phyloP scores from a whole-genome alignment of 2,113 vertebrate species.

The Labeo rohita region DNA sequence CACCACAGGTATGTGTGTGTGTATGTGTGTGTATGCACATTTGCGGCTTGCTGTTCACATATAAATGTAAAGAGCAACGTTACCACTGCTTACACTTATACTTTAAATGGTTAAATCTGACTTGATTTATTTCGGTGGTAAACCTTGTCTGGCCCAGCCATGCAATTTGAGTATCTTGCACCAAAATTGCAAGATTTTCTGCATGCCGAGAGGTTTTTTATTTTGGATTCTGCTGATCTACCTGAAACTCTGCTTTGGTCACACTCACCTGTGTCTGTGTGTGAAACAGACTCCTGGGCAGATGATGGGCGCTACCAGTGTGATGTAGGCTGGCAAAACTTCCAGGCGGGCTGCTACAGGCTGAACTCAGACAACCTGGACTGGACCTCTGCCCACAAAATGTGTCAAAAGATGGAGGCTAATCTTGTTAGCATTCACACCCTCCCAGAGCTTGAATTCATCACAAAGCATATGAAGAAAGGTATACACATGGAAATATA shows the following conservation, averaged over 20 bases:
- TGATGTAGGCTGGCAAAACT: slow-evolving; percentile 90
- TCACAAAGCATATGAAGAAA: slow-evolving; percentile 87
- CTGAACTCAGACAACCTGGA: slow-evolving; percentile 84
- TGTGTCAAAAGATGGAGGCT: slow-evolving; percentile 85
- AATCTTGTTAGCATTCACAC: slow-evolving; percentile 95
- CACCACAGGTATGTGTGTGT: slow-evolving; percentile 72
- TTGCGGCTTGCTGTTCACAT: slow-evolving; percentile 2
- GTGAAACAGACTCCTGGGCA: slow-evolving; percentile 75
- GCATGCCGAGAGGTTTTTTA: neutral
- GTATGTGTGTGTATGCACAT: neutral
- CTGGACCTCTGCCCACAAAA: slow-evolving; percentile 88
- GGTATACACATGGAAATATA: slow-evolving; percentile 65
- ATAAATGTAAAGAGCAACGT: neutral
- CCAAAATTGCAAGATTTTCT: slow-evolving; percentile 14
- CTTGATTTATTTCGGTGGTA: slow-evolving; percentile 2
- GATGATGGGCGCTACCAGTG: slow-evolving; percentile 86
- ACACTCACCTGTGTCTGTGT: slow-evolving; percentile 6
- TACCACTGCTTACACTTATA: neutral
- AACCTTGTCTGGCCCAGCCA: slow-evolving; percentile 15
- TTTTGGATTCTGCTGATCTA: neutral
- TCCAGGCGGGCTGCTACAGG: slow-evolving; percentile 93
- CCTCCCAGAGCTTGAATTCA: slow-evolving; percentile 90
- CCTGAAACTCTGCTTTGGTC: neutral
- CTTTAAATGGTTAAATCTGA: slow-evolving; percentile 5
- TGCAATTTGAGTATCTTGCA: slow-evolving; percentile 4